Base-by-base conservation (phyloP, 2,888 invertebrate genomes). In the Synergus gifuensis region DNA sequence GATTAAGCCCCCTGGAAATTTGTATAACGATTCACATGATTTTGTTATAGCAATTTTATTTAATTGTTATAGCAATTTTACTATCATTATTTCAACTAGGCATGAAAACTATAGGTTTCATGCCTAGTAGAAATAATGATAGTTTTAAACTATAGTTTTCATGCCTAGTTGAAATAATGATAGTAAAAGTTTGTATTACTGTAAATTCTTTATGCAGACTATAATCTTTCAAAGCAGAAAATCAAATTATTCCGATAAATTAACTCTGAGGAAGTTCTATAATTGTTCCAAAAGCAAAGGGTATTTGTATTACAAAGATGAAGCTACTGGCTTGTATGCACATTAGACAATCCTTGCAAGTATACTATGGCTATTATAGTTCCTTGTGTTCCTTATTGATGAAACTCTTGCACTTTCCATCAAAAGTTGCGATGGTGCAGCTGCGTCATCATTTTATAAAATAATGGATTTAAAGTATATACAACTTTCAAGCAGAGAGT, bases 401-500 rank as follows among this genome's bases (percentile, higher is more conserved):
- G 67, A 67, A 67, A 69, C 60, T 22, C 22, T 60, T 9, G 18
- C 12, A 22, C 7, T 60, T 60, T 69, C 18, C 49, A 54, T 69
- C 67, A 69, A 49, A 60, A 69, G 69, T 67, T 67, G 14, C 22
- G 9, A 44, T 36, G 46, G 16, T 49, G 49, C 49, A 46, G 28
- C 49, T 46, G 16, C 28, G 22, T 22, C 60, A 60, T 22, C 12
- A 22, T 60, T 22, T 69, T 16, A 22, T 4, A 69, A 46, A 36
- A 49, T 69, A 36, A 49, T 49, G 36, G 9, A 36, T 36, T n/a
- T 28, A 69, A 69, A 69, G 46, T 49, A 69, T 49, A 7, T 8
- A 28, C 28, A 69, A 69, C 49, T 69, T 69, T 69, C 14, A 49
- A 69, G 28, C 36, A 49, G 46, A 16, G 54, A 67, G 49, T 69